Percentiles rank a stretch among this genome's conserved stretches.
Conservation (phyloP, 2,113 vertebrate species). For the Laticauda colubrina region DNA sequence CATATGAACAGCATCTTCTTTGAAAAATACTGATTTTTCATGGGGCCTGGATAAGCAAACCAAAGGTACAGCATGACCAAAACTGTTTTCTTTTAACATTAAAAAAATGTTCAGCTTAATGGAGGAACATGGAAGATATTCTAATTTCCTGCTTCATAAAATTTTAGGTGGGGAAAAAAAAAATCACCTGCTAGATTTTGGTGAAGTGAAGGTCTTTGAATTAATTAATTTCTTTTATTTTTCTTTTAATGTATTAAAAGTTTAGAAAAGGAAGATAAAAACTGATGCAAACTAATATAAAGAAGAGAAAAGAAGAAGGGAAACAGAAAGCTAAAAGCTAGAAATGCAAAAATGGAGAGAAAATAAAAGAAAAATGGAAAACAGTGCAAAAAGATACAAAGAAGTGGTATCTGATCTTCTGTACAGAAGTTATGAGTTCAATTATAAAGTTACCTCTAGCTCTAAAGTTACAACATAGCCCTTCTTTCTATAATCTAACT, state of each 20-base stretch:
- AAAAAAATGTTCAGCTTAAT: conserved; percentile 57
- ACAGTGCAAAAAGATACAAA: not conserved
- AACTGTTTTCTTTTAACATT: conserved; percentile 38
- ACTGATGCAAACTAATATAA: not conserved
- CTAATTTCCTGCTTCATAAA: conserved; percentile 48
- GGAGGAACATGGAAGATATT: conserved; percentile 28
- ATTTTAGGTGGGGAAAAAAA: conserved; percentile 20
- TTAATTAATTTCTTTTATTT: conserved; percentile 49
- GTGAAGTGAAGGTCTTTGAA: conserved; percentile 39
- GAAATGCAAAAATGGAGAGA: not conserved
- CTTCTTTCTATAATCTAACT: not conserved
- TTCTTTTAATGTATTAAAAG: conserved; percentile 43
- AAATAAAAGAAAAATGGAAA: not conserved
- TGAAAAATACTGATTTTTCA: conserved; percentile 4
- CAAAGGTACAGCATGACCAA: conserved; percentile 31
- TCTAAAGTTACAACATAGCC: not conserved
- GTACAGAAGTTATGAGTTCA: not conserved
- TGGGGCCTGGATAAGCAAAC: conserved; percentile 4
- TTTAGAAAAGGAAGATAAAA: not conserved
- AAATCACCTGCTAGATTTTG: conserved; percentile 46
- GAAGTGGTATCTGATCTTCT: not conserved
- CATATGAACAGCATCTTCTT: accelerated
- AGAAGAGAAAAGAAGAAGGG: too few relatives aligned
- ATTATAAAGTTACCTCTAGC: not conserved
- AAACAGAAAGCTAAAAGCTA: not conserved